Conservation (phyloP, 1,140 invertebrate species). For the Druon quercuslanigerum region DNA sequence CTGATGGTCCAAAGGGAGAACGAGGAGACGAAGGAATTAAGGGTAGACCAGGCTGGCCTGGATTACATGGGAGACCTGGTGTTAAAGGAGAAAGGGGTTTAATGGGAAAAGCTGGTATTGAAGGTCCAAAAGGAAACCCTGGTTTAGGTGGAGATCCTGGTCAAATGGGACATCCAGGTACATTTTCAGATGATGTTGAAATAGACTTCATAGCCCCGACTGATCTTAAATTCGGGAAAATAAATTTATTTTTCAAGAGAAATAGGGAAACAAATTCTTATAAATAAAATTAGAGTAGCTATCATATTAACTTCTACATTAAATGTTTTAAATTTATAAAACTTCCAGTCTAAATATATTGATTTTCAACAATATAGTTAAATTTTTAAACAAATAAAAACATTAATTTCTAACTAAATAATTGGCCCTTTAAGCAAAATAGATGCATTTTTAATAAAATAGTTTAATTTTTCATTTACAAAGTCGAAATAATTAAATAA, state of each 20-base stretch:
- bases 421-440: too few species aligned
- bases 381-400: too few species aligned
- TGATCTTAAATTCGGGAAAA: too few species aligned
- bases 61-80: constrained; percentile 70
- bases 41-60: constrained; percentile 67
- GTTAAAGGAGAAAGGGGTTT: constrained; percentile 72
- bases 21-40: constrained; percentile 69
- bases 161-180: constrained; percentile 74
- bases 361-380: too few species aligned
- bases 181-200: neutral
- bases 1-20: constrained; percentile 67
- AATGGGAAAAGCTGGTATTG: constrained; percentile 64
- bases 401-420: too few species aligned
- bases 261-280: neutral
- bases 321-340: too few species aligned
- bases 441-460: too few species aligned
- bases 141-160: constrained; percentile 77
- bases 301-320: too few species aligned
- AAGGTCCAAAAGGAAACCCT: constrained; percentile 71
- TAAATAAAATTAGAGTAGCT: too few species aligned
- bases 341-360: too few species aligned
- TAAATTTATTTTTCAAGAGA: neutral
- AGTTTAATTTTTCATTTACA: too few species aligned
- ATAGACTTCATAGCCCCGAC: neutral
- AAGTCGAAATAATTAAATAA: too few species aligned